These are phyloP conservation scores for Aphidius ervi DNA, from an alignment of 1,140 invertebrate species.

Conservation along the genomic window DNA sequence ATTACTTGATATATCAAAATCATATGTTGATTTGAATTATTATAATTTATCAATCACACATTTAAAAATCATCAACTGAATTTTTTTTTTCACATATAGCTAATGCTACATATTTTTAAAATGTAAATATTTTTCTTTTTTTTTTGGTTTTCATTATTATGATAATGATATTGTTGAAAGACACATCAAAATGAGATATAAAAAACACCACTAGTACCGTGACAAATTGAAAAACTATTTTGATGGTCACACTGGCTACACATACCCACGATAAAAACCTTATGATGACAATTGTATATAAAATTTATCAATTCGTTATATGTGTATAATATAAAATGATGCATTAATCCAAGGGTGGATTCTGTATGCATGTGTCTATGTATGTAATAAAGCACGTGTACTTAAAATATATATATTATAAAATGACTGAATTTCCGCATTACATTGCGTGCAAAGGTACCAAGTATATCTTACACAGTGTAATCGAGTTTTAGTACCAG, in stretches of 20 bases:
- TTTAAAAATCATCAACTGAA: not conserved
- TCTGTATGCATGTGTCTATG: conserved; percentile 4
- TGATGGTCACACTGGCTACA: conserved; percentile 50
- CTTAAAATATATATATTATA: not conserved
- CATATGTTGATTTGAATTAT: too few species aligned
- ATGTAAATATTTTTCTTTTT: not conserved
- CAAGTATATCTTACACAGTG: not conserved
- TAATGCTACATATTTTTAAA: too few species aligned
- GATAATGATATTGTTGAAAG: not conserved
- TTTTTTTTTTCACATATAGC: not conserved
- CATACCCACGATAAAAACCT: conserved; percentile 47
- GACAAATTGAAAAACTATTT: conserved; percentile 31
- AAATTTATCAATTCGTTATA: too few species aligned
- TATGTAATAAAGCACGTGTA: conserved; percentile 6
- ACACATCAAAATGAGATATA: not conserved
- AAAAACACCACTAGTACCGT: not conserved
- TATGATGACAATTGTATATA: conserved; percentile 24
- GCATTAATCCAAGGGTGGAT: conserved; percentile 11
- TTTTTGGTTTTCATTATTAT: conserved; percentile 22
- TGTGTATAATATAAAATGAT: too few species aligned
- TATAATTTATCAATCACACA: too few species aligned
- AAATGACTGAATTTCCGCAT: not conserved
- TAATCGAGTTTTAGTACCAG: not conserved
- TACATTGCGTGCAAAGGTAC: conserved; percentile 1
- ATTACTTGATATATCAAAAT: too few species aligned